Evolutionary conservation across 1,140 invertebrate genomes (phyloP), one percentile per base, ranked within the genome.

Genomic region (Pseudomyrmex flavicornis): DNA sequence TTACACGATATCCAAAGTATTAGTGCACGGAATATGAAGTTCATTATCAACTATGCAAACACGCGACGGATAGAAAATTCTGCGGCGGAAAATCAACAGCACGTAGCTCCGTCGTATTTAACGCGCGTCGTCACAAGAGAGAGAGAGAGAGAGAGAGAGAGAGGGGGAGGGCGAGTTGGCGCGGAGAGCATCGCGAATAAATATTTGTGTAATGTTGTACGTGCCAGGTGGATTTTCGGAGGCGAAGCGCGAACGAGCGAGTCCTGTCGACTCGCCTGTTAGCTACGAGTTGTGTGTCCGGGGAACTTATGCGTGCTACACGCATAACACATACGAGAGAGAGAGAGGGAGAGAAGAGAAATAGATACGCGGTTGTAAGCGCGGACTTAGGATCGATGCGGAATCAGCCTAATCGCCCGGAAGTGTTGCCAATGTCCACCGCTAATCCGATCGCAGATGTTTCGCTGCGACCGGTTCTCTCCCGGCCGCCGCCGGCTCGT

Each of bases 371-470:
- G 44, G 86, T 69, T 89, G 88, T 89, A 91, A 90, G 90, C 88
- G 88, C 82, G 70, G 85, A 90, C 88, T 89, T 91, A 87, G 89
- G 90, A 88, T 90, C 86, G 90, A 89, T 86, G 48, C 83, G 88
- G 83, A 91, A 91, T 92, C 91, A 89, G 89, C 90, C 89, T 93
- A 92, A 93, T 91, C 92, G 92, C 85, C 90, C 88, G 91, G 88
- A 93, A 93, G 91, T 92, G 92, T 92, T 90, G 92, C 88, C 90
- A 88, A 90, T 93, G 91, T 91, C 87, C 89, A 69, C 87, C 89
- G 89, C 88, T 93, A 93, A 93, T 93, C 91, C 89, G 92, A 92
- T 92, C 89, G 86, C 90, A 89, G 90, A 89, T 90, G 85, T 77
- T 91, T 85, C 89, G 80, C 74, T 89, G 82, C 56, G n/a, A 17